A percentile compares a stretch with the other conserved stretches of the same genome.
Evolutionary conservation across 2,888 invertebrate genomes (phyloP).

Genomic region (Tenodera sinensis): DNA sequence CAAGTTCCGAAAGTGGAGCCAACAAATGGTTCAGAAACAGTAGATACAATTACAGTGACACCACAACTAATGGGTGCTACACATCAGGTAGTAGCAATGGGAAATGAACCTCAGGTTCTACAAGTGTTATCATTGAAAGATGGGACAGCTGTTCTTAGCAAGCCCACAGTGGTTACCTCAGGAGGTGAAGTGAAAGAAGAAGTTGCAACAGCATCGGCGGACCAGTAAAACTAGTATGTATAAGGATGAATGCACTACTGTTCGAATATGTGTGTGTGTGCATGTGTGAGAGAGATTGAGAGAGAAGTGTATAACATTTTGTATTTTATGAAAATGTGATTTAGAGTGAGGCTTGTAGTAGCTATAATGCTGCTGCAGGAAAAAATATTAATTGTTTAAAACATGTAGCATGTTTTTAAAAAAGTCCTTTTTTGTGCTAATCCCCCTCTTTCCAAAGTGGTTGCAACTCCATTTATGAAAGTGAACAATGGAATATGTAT

Average conservation of each 20-base stretch:
- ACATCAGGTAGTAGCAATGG: conserved; percentile 78
- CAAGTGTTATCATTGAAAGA: conserved; percentile 85
- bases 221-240: conserved; percentile 5
- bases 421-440: neutral
- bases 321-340: neutral
- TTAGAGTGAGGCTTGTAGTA: neutral
- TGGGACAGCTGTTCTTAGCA: conserved; percentile 30
- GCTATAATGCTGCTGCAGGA: neutral
- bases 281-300: neutral
- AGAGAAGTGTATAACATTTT: neutral
- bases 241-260: neutral
- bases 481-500: neutral
- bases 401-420: neutral
- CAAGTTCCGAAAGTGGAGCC: conserved; percentile 81
- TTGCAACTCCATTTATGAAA: neutral
- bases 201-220: neutral
- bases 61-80: conserved; percentile 54
- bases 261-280: neutral
- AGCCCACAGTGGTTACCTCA: conserved; percentile 1
- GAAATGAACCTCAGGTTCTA: conserved; percentile 68
- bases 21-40: conserved; percentile 63
- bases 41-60: conserved; percentile 70
- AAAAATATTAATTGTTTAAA: neutral
- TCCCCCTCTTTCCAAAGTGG: neutral
- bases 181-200: conserved; percentile 21